Conservation (phyloP, 2,797 vertebrate species). For the Argentina silus region DNA sequence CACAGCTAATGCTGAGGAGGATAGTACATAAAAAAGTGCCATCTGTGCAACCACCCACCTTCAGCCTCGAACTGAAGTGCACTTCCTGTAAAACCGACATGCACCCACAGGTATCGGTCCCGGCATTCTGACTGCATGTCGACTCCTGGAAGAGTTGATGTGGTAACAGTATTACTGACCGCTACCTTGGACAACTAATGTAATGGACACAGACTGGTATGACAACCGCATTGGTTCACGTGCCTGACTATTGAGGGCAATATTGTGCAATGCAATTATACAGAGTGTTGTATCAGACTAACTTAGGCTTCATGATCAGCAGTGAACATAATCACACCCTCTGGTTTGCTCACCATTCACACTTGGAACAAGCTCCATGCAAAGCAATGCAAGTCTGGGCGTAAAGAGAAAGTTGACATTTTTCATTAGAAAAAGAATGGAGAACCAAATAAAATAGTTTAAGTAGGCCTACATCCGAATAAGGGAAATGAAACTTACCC, state of each 20-base stretch:
- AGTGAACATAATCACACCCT: conserved; percentile 36
- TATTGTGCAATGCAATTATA: background rate
- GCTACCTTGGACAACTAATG: background rate
- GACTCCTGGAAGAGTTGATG: conserved; percentile 14
- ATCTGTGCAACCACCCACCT: conserved; percentile 46
- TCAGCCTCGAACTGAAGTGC: conserved; percentile 57
- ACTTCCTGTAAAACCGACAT: conserved; percentile 30
- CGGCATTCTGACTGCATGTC: conserved; percentile 49
- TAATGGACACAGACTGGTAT: background rate
- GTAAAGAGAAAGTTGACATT: background rate
- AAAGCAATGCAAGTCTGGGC: conserved; percentile 36
- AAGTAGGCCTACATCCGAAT: background rate
- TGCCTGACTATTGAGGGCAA: background rate
- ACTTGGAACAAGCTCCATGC: conserved; percentile 12
- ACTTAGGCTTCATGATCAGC: background rate
- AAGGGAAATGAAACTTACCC: conserved; percentile 44
- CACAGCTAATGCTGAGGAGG: background rate
- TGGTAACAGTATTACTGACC: background rate
- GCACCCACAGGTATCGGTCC: conserved; percentile 66
- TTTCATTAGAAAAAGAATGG: background rate
- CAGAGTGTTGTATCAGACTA: background rate
- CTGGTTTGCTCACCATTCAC: conserved; percentile 3
- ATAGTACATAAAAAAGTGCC: too few relatives aligned
- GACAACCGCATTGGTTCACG: background rate
- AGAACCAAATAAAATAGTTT: background rate